A percentile compares a stretch with the other conserved stretches of the same genome.
These are phyloP conservation scores for Clytia hemisphaerica DNA, from an alignment of 30 jellyfish, hydroid and myxozoan genomes.

Conservation along the genomic window DNA sequence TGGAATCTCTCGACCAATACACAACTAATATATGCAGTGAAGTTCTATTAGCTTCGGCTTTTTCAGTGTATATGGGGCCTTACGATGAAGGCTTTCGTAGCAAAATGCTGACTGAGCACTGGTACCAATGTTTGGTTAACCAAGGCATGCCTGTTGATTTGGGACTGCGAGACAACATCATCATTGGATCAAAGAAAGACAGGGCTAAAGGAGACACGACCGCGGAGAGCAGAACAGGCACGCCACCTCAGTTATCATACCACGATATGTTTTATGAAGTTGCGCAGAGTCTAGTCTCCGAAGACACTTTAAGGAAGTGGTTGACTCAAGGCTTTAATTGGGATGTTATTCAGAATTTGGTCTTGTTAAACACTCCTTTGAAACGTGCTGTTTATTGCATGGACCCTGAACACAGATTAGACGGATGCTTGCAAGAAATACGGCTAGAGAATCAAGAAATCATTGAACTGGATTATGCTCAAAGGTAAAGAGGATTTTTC, in stretches of 20 bases:
- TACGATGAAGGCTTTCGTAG: conserved; percentile 36
- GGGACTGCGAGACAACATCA: conserved; percentile 25
- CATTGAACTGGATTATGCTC: conserved; percentile 32
- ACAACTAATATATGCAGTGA: conserved; percentile 38
- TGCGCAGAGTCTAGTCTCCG: conserved; percentile 29
- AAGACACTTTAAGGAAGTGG: conserved; percentile 24
- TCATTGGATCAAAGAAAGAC: conserved; percentile 32
- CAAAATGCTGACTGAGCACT: conserved; percentile 10
- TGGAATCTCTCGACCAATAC: conserved; percentile 34
- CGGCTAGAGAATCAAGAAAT: conserved; percentile 4
- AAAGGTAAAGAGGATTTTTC: conserved; percentile 31
- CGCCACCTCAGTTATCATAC: background rate
- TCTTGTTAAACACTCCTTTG: conserved; percentile 33
- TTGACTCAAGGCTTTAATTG: conserved; percentile 37
- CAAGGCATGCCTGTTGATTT: conserved; percentile 47
- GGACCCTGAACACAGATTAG: conserved; percentile 54
- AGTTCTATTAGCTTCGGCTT: conserved; percentile 50
- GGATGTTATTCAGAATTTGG: conserved; percentile 46
- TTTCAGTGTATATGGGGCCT: conserved; percentile 48
- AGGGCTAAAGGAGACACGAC: conserved; percentile 11
- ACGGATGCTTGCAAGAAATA: background rate
- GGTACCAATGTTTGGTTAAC: conserved; percentile 56
- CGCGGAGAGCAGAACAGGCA: background rate
- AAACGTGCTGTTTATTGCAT: conserved; percentile 39
- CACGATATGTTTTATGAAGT: conserved; percentile 21